Conservation (phyloP, 2,888 invertebrate species). For the Eucriotettix oculatus region DNA sequence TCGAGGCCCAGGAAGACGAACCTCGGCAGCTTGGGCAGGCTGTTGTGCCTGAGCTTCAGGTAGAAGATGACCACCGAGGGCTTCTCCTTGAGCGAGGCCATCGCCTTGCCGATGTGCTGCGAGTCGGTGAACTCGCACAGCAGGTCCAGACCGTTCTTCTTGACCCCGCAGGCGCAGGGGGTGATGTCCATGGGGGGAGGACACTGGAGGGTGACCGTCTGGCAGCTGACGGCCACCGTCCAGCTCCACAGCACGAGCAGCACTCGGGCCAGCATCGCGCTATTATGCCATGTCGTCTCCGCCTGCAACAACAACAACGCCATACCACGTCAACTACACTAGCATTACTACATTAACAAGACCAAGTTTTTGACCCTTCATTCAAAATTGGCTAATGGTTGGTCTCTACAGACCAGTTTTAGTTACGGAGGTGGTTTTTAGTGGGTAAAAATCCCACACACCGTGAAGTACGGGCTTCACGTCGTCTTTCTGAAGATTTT, state of each 20-base stretch:
- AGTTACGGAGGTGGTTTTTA: too few relatives aligned
- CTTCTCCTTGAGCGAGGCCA: conserved; percentile 65
- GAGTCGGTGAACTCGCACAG: conserved; percentile 76
- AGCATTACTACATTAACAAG: too few relatives aligned
- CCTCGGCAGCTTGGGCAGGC: conserved; percentile 66
- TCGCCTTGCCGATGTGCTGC: conserved; percentile 58
- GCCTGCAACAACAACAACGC: too few relatives aligned
- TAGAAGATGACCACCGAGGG: conserved; percentile 64
- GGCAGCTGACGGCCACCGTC: conserved; percentile 22
- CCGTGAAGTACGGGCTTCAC: too few relatives aligned
- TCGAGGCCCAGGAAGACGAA: conserved; percentile 76
- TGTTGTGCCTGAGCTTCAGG: conserved; percentile 72
- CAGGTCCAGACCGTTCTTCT: conserved; percentile 77
- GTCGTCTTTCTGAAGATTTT: too few relatives aligned
- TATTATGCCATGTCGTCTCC: too few relatives aligned
- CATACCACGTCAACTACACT: too few relatives aligned
- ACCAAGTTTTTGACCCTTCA: too few relatives aligned
- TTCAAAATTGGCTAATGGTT: too few relatives aligned
- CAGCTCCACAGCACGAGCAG: conserved; percentile 21
- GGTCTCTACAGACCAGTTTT: too few relatives aligned
- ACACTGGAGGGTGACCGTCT: conserved; percentile 39
- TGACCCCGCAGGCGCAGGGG: conserved; percentile 70
- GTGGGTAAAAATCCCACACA: too few relatives aligned
- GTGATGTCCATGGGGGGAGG: conserved; percentile 56
- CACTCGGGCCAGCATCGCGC: conserved; percentile 6